Evolutionary conservation across 2,888 invertebrate species (phyloP).

Genomic region (Parnassius glacialis): DNA sequence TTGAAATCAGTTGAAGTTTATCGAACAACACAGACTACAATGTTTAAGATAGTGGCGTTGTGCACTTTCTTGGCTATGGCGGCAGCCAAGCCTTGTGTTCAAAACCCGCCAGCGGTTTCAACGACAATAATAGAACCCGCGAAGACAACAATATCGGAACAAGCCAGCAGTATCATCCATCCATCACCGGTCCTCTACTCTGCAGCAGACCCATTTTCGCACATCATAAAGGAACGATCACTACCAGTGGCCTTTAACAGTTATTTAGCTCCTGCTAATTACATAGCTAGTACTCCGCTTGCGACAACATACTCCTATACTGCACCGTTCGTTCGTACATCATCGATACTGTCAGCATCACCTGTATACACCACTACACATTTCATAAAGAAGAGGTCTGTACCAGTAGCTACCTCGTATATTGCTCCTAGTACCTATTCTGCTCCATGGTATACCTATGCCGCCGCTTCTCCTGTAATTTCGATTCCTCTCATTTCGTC

Average conservation of each 20-base stretch:
- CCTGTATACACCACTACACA: constrained; percentile 47
- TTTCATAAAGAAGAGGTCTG: constrained; percentile 59
- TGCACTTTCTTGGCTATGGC: constrained; percentile 81
- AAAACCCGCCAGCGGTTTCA: constrained; percentile 40
- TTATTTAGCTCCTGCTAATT: constrained; percentile 41
- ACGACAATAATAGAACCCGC: constrained; percentile 49
- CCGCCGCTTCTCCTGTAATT: constrained; percentile 41
- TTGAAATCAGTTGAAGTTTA: constrained; percentile 61
- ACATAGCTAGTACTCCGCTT: constrained; percentile 35
- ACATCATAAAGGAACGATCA: constrained; percentile 54
- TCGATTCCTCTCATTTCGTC: constrained; percentile 41
- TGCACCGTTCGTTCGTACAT: constrained; percentile 31
- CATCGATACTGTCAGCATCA: constrained; percentile 35
- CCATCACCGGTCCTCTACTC: constrained; percentile 58
- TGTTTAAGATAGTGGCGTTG: constrained; percentile 81
- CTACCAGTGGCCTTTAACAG: constrained; percentile 35
- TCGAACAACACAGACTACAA: constrained; percentile 70
- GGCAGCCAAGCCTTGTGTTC: constrained; percentile 60
- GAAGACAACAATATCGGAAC: constrained; percentile 56
- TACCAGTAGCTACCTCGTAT: constrained; percentile 40
- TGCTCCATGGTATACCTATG: constrained; percentile 23
- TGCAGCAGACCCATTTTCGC: constrained; percentile 47
- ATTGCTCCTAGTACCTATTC: constrained; percentile 45
- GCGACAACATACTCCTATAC: constrained; percentile 28
- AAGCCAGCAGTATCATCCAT: constrained; percentile 69